Percentiles rank a stretch among this genome's conserved stretches.
Conservation (phyloP, 2,797 vertebrate species). For the Rhincodon typus region DNA sequence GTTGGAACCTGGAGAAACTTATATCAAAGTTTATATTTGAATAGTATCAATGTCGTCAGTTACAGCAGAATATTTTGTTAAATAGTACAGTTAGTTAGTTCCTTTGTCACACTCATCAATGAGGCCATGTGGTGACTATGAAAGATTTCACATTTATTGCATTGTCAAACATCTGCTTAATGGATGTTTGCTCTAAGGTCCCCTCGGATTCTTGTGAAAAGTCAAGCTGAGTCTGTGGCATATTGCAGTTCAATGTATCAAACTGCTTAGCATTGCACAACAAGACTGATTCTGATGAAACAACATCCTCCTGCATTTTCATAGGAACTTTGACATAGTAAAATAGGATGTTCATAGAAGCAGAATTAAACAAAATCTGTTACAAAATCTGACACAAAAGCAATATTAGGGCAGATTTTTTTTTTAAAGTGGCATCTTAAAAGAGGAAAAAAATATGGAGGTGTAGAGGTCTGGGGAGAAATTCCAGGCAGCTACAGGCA, state of each 20-base stretch:
- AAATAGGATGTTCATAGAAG: not conserved
- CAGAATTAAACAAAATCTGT: no score
- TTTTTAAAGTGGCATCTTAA: no score
- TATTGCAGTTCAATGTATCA: not conserved
- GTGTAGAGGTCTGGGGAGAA: not conserved
- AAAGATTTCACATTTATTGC: not conserved
- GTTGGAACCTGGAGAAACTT: not conserved
- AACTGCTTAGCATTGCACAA: not conserved
- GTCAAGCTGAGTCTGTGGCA: not conserved
- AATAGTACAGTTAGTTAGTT: not conserved
- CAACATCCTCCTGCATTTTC: not conserved
- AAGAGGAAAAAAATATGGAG: not conserved
- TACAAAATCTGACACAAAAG: no score
- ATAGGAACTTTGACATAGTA: not conserved
- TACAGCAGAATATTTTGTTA: not conserved
- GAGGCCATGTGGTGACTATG: not conserved
- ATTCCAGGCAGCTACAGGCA: not conserved
- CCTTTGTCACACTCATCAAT: not conserved
- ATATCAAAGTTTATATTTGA: not conserved
- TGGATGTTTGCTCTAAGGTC: not conserved
- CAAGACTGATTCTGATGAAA: not conserved
- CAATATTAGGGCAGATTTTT: no score
- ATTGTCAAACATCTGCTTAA: conserved; percentile 3
- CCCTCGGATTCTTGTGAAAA: not conserved
- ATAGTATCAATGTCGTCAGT: not conserved